phyloP scores from a whole-genome alignment of 1,140 invertebrate genomes.

The Papilio glaucus region DNA sequence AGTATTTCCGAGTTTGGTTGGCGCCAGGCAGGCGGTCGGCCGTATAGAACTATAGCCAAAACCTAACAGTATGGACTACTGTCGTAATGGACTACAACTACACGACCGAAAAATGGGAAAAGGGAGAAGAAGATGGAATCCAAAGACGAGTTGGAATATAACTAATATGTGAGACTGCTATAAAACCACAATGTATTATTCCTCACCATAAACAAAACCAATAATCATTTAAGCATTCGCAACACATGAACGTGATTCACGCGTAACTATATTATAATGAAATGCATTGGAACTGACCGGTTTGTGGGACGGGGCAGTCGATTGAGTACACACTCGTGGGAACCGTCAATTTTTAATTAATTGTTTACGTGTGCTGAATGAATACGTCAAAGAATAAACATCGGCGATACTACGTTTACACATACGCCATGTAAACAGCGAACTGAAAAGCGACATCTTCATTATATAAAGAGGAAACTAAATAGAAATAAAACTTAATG shows the following conservation, averaged over 20 bases:
- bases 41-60: too few relatives aligned
- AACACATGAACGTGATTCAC: conserved; percentile 9
- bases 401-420: neutral
- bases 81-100: too few relatives aligned
- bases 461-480: too few relatives aligned
- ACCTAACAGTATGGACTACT: too few relatives aligned
- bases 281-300: conserved; percentile 15
- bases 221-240: conserved; percentile 22
- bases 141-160: too few relatives aligned
- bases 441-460: too few relatives aligned
- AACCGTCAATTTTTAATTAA: conserved; percentile 26
- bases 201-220: conserved; percentile 10
- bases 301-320: conserved; percentile 28
- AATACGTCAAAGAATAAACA: neutral
- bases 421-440: neutral
- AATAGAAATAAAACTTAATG: too few relatives aligned
- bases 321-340: conserved; percentile 26
- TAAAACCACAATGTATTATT: conserved; percentile 1
- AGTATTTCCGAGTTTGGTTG: too few relatives aligned
- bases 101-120: too few relatives aligned
- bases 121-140: too few relatives aligned
- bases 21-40: too few relatives aligned
- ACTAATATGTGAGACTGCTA: too few relatives aligned
- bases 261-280: neutral
- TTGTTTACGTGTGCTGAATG: conserved; percentile 18